These are phyloP conservation scores for Kryptolebias marmoratus DNA, from an alignment of 2,113 vertebrate species.

Conservation along the genomic window DNA sequence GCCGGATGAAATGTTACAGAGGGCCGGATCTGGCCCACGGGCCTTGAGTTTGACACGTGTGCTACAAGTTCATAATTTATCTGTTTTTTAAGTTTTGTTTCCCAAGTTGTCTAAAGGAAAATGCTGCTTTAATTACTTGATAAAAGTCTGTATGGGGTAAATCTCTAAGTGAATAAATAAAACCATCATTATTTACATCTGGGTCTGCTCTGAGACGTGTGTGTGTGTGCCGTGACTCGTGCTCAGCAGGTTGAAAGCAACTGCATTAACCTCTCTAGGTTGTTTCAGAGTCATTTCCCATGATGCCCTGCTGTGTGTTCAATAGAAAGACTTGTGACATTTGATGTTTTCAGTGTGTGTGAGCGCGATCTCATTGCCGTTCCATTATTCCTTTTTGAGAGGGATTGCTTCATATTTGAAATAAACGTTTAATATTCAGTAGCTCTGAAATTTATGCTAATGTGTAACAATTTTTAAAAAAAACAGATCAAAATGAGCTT, in stretches of 20 bases:
- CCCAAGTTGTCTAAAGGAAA: too few relatives aligned
- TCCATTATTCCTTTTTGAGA: constrained; percentile 31
- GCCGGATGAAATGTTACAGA: too few relatives aligned
- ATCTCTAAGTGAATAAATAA: too few relatives aligned
- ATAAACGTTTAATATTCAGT: constrained; percentile 2
- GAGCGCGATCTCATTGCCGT: constrained; percentile 2
- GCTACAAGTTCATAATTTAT: too few relatives aligned
- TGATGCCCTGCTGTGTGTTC: constrained; percentile 44
- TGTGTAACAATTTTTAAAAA: constrained; percentile 19
- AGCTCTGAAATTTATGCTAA: constrained; percentile 42
- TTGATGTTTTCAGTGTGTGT: constrained; percentile 36
- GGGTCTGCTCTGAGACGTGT: background rate
- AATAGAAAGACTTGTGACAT: constrained; percentile 50
- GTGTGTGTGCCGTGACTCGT: constrained; percentile 24
- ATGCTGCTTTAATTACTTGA: too few relatives aligned
- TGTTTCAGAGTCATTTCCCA: constrained; percentile 42
- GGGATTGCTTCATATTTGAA: constrained; percentile 6
- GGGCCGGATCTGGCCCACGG: too few relatives aligned
- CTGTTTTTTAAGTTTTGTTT: too few relatives aligned
- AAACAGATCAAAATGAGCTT: constrained; percentile 39
- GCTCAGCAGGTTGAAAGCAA: constrained; percentile 36
- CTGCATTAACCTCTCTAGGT: constrained; percentile 50
- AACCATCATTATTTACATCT: too few relatives aligned
- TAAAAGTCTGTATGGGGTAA: too few relatives aligned
- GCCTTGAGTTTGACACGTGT: too few relatives aligned